phyloP scores from a whole-genome alignment of 2,888 invertebrate genomes.

The Thelaira solivaga region DNA sequence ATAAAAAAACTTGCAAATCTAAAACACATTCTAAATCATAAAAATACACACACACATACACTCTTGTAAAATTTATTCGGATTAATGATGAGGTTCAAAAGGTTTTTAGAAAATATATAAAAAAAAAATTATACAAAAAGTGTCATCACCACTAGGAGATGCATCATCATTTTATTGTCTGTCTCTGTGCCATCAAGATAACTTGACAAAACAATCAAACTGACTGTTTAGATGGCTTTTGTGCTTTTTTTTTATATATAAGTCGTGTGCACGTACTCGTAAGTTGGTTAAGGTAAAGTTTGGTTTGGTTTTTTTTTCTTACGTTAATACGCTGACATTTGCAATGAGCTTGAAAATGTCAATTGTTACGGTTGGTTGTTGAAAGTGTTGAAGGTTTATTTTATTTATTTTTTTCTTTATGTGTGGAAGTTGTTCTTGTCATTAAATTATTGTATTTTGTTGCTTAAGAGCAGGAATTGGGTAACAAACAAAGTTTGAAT shows the following conservation, averaged over 20 bases:
- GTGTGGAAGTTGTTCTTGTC: background rate
- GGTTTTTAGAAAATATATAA: slow-evolving; percentile 22
- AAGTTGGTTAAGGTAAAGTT: slow-evolving; percentile 35
- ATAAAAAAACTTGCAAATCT: too few species aligned
- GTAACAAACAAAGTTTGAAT: too few species aligned
- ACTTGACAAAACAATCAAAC: too few species aligned
- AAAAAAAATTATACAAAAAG: background rate
- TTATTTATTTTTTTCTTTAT: too few species aligned
- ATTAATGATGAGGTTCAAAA: background rate
- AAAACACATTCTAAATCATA: background rate
- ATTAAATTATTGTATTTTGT: background rate
- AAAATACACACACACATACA: too few species aligned
- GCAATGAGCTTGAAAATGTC: slow-evolving; percentile 58
- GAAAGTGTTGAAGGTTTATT: slow-evolving; percentile 5
- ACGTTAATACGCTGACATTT: slow-evolving; percentile 47
- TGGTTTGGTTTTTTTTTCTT: background rate
- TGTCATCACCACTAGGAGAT: slow-evolving; percentile 38
- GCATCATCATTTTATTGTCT: slow-evolving; percentile 5
- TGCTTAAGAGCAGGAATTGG: too few species aligned
- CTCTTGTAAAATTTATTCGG: background rate
- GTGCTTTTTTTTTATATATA: background rate
- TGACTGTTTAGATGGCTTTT: background rate
- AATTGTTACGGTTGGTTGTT: slow-evolving; percentile 44
- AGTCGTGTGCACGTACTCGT: slow-evolving; percentile 6
- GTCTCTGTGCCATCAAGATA: background rate